These are phyloP conservation scores for Agrotis clavis DNA, from an alignment of 2,888 invertebrate genomes.

Conservation along the genomic window DNA sequence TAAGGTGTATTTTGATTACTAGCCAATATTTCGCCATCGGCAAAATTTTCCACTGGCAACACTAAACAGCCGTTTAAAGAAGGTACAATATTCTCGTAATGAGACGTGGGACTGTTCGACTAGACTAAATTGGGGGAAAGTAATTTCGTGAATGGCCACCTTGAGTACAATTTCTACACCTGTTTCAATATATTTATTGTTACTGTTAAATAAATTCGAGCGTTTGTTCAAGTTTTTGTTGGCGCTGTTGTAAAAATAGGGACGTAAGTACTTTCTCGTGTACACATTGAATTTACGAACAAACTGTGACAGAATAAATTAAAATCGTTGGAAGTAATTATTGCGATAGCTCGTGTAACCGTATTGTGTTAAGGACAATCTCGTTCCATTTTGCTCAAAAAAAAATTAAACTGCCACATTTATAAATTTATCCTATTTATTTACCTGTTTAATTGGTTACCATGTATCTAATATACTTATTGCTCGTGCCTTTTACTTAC, in stretches of 20 bases:
- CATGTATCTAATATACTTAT: background rate
- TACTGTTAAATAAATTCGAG: constrained; percentile 47
- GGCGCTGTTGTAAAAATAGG: constrained; percentile 29
- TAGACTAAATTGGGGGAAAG: constrained; percentile 69
- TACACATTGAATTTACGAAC: constrained; percentile 3
- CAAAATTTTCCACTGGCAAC: constrained; percentile 17
- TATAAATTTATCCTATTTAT: background rate
- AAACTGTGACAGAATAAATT: constrained; percentile 14
- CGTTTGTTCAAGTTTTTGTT: constrained; percentile 32
- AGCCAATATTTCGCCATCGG: constrained; percentile 3
- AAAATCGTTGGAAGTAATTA: constrained; percentile 14
- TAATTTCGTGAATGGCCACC: constrained; percentile 74
- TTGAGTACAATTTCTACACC: constrained; percentile 70
- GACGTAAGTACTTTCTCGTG: constrained; percentile 37
- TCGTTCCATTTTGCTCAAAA: background rate
- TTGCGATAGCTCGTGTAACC: background rate
- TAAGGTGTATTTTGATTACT: background rate
- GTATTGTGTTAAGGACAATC: background rate
- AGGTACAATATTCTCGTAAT: constrained; percentile 64
- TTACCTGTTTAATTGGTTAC: no score
- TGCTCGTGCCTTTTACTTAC: background rate
- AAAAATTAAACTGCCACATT: background rate
- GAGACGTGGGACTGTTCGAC: constrained; percentile 64
- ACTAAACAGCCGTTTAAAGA: constrained; percentile 40
- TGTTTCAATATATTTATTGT: constrained; percentile 64